phyloP scores from a whole-genome alignment of 2,113 vertebrate species.

The Chionis minor region DNA sequence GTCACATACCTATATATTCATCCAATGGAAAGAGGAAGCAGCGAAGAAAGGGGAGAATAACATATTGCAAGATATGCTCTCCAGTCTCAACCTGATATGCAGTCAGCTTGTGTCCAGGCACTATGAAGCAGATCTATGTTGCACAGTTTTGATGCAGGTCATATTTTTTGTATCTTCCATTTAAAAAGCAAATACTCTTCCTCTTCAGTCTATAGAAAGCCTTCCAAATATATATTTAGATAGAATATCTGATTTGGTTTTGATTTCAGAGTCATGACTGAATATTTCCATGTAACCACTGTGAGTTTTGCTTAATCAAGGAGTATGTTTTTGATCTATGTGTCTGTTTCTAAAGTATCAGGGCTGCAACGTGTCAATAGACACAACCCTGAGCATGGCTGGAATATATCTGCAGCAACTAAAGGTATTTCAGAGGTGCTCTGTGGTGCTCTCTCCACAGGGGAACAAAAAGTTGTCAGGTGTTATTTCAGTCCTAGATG shows the following conservation, averaged over 20 bases:
- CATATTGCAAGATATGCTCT: accelerated
- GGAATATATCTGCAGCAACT: neutral
- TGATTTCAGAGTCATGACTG: neutral
- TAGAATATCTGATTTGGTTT: neutral
- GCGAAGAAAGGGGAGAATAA: neutral
- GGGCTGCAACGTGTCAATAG: accelerated
- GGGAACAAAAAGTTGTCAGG: neutral
- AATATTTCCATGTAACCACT: neutral
- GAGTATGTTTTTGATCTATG: neutral
- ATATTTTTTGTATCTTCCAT: neutral
- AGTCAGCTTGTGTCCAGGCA: neutral
- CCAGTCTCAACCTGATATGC: neutral
- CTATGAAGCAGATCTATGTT: neutral
- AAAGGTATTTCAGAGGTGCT: neutral
- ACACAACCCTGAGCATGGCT: neutral
- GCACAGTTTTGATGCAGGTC: neutral
- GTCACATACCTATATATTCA: neutral
- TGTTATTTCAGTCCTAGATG: neutral
- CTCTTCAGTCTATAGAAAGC: neutral
- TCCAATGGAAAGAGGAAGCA: neutral
- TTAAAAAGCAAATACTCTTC: neutral
- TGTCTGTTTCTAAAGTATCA: neutral
- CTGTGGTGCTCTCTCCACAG: neutral
- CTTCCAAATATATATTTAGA: neutral
- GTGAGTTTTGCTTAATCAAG: neutral